Evolutionary conservation across 2,113 vertebrate species (phyloP), one percentile per base, ranked within the genome.

Genomic region (Megaleporinus macrocephalus): DNA sequence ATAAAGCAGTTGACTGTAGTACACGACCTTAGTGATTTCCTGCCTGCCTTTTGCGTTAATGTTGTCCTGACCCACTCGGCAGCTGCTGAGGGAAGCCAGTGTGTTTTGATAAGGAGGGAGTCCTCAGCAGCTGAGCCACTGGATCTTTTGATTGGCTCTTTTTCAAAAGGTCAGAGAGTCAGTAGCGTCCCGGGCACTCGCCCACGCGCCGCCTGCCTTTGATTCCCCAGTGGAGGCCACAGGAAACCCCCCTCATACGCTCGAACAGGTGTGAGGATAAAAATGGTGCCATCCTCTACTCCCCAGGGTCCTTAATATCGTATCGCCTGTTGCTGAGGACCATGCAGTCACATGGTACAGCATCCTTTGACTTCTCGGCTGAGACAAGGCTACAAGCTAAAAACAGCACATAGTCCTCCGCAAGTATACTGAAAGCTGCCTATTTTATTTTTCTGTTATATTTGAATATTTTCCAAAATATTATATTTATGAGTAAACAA

Each of bases 181-280:
- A 69, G 73, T 63, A 24, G 77, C 70, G 72, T 63, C 70, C 69
- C 26, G 29, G 80, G 71, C 61, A 22, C 72, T 73, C 59, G 33
- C 78, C 79, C 70, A 27, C 70, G 72, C 27, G 18, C 53, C 16
- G 3, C 16, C 72, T 51, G 70, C 65, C 73, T 85, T 83, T 83
- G 76, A 85, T 77, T 66, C 81, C 80, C 77, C 83, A 70, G 53
- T 3, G 70, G 79, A 81, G 81, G 59, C 80, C 84, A 81, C 86
- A 85, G 86, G 83, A 87, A 87, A 81, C 81, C 78, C 73, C 83
- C 74, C 70, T 66, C 81, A 65, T 51, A 74, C 57, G 51, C 77
- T 44, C 53, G n/a, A 83, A 87, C 83, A 85, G 80, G 78, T 87
- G 80, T 51, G 1, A 44, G 78, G 83, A 82, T 87, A 83, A 80